Base-by-base conservation (phyloP, 2,888 invertebrate species). In the Gnatocerus cornutus region DNA sequence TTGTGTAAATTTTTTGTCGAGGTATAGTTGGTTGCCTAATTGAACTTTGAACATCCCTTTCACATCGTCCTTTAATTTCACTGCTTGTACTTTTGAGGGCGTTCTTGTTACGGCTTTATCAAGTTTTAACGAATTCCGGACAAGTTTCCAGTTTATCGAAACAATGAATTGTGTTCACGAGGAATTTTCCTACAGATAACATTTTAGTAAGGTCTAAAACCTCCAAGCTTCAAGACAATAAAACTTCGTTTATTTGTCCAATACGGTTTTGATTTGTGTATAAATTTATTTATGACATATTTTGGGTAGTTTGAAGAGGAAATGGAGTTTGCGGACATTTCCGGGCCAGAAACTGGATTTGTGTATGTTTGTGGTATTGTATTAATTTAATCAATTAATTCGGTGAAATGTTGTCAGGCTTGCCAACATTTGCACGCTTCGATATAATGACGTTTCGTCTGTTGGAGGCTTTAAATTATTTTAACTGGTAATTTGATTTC, bases 81-180 rank as follows among this genome's bases (percentile, higher is more conserved):
- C 8, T 8, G n/a, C 12, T 13, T 59, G 43, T 43, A 30, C 45
- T 59, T 50, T 50, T 45, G 29, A 56, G 27, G 43, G 41, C 21
- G 56, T 27, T 30, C 45, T 59, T 59, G 59, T 46, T 55, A 56
- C 14, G 39, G 56, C 43, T 56, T 56, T 56, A 43, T 59, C 45
- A 59, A 46, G 45, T 45, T 58, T 55, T 59, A 59, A 59, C 59
- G 45, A 59, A 59, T 59, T 59, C 59, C 45, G 59, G 58, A 13
- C 58, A 58, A 58, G 58, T 56, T 56, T 43, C 27, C 37, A 43
- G 27, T 56, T 56, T 56, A 56, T 56, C 56, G 56, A 56, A 56
- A 56, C 56, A 56, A 56, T 56, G 56, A 56, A 56, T 56, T 56
- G 56, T 56, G 27, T 29, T 27, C 27, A 13, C 21, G 16, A 27